Evolutionary conservation across 2,113 vertebrate species (phyloP).

Genomic region (Lepisosteus osseus): DNA sequence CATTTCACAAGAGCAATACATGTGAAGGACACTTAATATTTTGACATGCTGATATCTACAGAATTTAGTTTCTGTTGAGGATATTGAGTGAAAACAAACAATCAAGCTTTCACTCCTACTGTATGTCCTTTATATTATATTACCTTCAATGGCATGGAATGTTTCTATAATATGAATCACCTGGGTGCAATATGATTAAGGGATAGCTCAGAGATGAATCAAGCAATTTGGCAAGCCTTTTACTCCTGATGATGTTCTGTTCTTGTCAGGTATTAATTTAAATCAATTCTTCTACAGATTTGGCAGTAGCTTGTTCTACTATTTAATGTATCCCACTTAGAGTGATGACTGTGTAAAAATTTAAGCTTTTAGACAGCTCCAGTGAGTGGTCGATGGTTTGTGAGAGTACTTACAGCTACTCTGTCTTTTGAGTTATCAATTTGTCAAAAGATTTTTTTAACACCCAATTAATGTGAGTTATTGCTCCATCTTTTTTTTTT

Average conservation of each 20-base stretch:
- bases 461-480: too few species aligned
- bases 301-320: constrained; percentile 1
- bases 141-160: background rate
- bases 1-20: background rate
- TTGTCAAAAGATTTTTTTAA: background rate
- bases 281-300: constrained; percentile 6
- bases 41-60: constrained; percentile 6
- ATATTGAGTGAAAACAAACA: background rate
- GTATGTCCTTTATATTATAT: background rate
- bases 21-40: background rate
- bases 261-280: constrained; percentile 21
- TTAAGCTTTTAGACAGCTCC: constrained; percentile 3
- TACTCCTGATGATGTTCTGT: background rate
- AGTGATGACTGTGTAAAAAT: background rate
- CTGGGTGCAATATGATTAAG: constrained; percentile 9
- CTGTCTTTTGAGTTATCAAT: background rate
- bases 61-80: background rate
- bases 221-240: background rate
- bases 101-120: background rate
- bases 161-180: background rate
- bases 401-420: constrained; percentile 1
- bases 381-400: constrained; percentile 16
- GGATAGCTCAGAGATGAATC: background rate
- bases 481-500: background rate
- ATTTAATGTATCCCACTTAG: constrained; percentile 5